phyloP scores from a whole-genome alignment of 2,113 vertebrate species.

The Python bivittatus region DNA sequence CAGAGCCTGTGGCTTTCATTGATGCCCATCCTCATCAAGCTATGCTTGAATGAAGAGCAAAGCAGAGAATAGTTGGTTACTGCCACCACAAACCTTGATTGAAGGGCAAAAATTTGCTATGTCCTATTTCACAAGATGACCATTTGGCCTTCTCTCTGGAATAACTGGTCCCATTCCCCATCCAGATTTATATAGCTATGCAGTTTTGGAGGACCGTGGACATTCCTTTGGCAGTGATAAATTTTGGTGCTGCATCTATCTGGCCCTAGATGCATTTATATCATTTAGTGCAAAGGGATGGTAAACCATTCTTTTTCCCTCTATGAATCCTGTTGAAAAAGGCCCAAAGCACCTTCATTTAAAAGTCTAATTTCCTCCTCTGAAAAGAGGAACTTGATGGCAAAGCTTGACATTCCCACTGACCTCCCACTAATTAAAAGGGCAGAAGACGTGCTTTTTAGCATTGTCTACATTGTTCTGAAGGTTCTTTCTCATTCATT shows the following conservation, averaged over 20 bases:
- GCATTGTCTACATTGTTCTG: constrained; percentile 6
- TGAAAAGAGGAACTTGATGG: constrained; percentile 16
- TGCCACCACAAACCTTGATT: constrained; percentile 8
- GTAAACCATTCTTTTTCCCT: constrained; percentile 14
- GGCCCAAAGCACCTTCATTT: constrained; percentile 35
- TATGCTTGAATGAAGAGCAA: constrained; percentile 17
- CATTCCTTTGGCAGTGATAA: constrained; percentile 4
- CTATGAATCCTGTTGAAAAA: constrained; percentile 18
- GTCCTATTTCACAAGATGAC: neutral
- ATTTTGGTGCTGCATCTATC: constrained; percentile 2
- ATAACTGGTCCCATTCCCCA: neutral
- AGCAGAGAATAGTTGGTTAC: constrained; percentile 5
- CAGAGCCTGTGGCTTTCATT: neutral
- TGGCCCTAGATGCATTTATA: constrained; percentile 7
- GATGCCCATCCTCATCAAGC: constrained; percentile 14
- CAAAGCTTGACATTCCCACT: constrained; percentile 26
- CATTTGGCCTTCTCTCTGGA: constrained; percentile 14
- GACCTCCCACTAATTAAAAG: constrained; percentile 28
- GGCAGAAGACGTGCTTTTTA: constrained; percentile 15
- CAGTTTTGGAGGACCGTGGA: constrained; percentile 2
- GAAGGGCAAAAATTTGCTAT: neutral
- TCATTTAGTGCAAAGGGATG: constrained; percentile 8
- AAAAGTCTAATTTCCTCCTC: constrained; percentile 38
- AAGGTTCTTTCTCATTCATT: constrained; percentile 3
- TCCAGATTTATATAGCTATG: constrained; percentile 8